Evolutionary conservation across 2,888 invertebrate genomes (phyloP), one percentile per base, ranked within the genome.

Genomic region (Chrysopilus asiliformis): DNA sequence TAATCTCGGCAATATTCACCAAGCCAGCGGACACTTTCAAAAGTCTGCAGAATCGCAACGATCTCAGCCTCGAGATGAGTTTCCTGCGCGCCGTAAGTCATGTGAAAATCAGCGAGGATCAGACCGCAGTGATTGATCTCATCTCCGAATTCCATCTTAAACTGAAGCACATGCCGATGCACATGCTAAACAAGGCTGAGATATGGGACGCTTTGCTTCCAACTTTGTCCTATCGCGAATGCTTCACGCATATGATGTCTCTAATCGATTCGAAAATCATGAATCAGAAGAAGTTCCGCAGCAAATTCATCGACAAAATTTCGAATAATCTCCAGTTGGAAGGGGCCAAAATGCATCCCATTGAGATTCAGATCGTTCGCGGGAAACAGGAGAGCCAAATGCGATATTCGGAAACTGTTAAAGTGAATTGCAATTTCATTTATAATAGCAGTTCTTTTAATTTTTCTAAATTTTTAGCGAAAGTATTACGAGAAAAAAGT

Each of bases 91-190:
- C 20, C 45, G 50, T 2, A 40, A 49, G 17, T 39, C n/a, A n/a
- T n/a, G n/a, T 59, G 17, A 59, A 58, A 14, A 45, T 47, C 0
- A 42, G 46, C 3, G 40, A 45, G 1, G 45, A 46, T 36, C 14
- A 28, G 13, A 29, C 22, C 12, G 17, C 31, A 15, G 41, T 39
- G 2, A 14, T 37, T 42, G 13, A 34, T 25, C 3, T 46, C 42
- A 25, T 57, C 49, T 4, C 9, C 49, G 31, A 44, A 47, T n/a
- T 48, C 27, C 42, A 49, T n/a, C 34, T 60, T 5, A 34, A 40
- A 15, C 50, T 45, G 20, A 47, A 52, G n/a, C 51, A 58, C 32
- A 50, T 60, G 31, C 62, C 61, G n/a, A 38, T 42, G 0, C 42
- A 46, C 36, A 32, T 58, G 16, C 22, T 51, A 7, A 36, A 36